phyloP scores from a whole-genome alignment of 2,113 vertebrate genomes.

The Pelecanoides urinatrix region DNA sequence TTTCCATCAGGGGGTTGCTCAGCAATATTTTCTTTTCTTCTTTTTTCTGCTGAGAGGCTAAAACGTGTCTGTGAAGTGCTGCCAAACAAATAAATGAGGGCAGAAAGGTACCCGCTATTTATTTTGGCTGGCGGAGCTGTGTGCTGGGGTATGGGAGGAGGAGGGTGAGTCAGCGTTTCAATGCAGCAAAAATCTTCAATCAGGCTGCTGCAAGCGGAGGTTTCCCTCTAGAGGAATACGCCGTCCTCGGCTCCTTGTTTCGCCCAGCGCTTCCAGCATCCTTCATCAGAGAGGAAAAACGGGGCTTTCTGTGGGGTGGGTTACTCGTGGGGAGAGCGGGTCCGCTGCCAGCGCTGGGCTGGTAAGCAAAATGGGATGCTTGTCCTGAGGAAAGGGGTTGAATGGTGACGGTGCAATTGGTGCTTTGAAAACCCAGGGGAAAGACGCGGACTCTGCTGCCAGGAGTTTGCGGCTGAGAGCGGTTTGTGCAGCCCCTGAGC shows the following conservation, averaged over 20 bases:
- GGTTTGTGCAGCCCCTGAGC: neutral
- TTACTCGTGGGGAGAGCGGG: neutral
- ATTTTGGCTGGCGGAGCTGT: conserved; percentile 31
- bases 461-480: neutral
- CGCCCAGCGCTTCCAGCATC: neutral
- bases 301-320: neutral
- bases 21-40: neutral
- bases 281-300: neutral
- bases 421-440: neutral
- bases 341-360: neutral
- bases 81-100: conserved; percentile 47
- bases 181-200: neutral
- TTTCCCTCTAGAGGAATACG: conserved; percentile 54
- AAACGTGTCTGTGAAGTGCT: neutral
- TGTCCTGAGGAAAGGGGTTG: neutral
- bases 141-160: conserved; percentile 1
- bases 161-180: conserved; percentile 48
- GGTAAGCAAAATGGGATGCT: neutral
- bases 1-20: conserved; percentile 10
- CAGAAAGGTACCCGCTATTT: conserved; percentile 49
- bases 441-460: neutral
- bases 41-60: neutral
- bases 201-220: conserved; percentile 19
- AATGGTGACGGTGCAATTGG: fast-evolving
- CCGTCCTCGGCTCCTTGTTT: neutral